phyloP scores from a whole-genome alignment of 2,113 vertebrate genomes.

The Procavia capensis region DNA sequence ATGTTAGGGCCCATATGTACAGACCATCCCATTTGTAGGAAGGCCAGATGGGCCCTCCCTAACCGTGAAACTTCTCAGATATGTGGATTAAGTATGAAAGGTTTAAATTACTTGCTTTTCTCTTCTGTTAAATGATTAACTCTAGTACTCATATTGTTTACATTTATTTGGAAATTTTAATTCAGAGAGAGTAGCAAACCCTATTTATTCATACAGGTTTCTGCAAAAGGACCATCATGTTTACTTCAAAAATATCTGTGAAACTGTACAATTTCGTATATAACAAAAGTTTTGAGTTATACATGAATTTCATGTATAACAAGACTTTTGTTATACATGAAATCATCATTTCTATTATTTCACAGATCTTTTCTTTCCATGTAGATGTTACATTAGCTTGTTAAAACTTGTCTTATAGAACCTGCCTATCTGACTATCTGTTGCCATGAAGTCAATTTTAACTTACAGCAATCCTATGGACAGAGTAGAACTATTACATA shows the following conservation, averaged over 20 bases:
- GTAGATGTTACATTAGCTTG: background rate
- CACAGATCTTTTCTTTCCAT: background rate
- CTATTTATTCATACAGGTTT: conserved; percentile 26
- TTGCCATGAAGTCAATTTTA: no score
- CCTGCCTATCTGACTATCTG: no score
- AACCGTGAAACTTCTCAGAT: conserved; percentile 47
- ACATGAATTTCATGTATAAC: no score
- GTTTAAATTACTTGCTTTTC: conserved; percentile 62
- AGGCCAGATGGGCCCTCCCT: conserved; percentile 71
- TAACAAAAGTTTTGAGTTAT: no score
- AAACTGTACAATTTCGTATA: no score
- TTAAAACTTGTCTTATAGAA: background rate
- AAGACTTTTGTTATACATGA: no score
- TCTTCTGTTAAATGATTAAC: conserved; percentile 40
- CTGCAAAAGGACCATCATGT: background rate
- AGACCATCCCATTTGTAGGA: conserved; percentile 65
- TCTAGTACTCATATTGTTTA: background rate
- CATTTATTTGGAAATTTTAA: conserved; percentile 51
- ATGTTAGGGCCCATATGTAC: conserved; percentile 71
- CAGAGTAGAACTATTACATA: no score
- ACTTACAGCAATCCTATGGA: no score
- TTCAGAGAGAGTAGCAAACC: background rate
- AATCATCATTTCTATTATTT: conserved; percentile 9
- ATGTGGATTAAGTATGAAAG: conserved; percentile 51
- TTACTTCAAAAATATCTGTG: no score